phyloP scores from a whole-genome alignment of 2,888 invertebrate species.

The Oscheius myriophilus region DNA sequence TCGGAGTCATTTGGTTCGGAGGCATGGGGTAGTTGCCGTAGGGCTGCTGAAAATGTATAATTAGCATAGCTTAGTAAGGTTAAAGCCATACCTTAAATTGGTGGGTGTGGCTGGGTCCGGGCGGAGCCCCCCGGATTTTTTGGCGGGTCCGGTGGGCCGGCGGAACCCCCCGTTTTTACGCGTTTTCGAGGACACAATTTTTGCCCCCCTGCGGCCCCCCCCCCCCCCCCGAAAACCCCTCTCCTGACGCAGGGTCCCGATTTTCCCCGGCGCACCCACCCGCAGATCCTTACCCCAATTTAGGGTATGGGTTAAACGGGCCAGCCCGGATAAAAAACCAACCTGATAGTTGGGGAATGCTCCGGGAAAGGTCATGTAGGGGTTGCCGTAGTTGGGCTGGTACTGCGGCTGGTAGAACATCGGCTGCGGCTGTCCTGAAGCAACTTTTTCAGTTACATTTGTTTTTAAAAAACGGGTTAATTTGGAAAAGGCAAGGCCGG shows the following conservation, averaged over 20 bases:
- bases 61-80: not conserved
- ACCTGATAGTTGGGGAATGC: slow-evolving; percentile 40
- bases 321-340: not conserved
- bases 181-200: too few relatives aligned
- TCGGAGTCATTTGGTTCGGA: slow-evolving; percentile 15
- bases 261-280: too few relatives aligned
- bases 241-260: too few relatives aligned
- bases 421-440: slow-evolving; percentile 40
- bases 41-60: slow-evolving; percentile 13
- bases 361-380: slow-evolving; percentile 59
- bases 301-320: too few relatives aligned
- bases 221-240: too few relatives aligned
- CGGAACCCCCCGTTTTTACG: too few relatives aligned
- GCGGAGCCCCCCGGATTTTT: too few relatives aligned
- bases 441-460: not conserved
- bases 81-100: too few relatives aligned
- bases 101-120: too few relatives aligned
- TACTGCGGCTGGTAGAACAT: slow-evolving; percentile 53
- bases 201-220: too few relatives aligned
- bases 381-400: slow-evolving; percentile 51
- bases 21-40: slow-evolving; percentile 18
- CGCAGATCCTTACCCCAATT: too few relatives aligned
- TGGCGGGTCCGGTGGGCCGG: too few relatives aligned
- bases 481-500: not conserved
- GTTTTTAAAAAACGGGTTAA: not conserved